Base-by-base conservation (phyloP, 2,888 invertebrate genomes). In the Nomada ruficornis region DNA sequence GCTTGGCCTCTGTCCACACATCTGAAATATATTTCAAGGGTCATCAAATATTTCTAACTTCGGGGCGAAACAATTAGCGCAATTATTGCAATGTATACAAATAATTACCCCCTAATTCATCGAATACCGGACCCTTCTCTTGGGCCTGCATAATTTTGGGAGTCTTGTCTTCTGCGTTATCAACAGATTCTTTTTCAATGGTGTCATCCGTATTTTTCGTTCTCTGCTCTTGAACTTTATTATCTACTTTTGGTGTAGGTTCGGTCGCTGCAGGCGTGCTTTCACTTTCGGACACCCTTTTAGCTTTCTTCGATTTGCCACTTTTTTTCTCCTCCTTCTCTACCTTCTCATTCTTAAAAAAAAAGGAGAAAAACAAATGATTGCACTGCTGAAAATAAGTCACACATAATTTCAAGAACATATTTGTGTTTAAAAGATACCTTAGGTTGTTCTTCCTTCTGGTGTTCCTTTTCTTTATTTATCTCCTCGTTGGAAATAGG, bases 1-100 rank as follows among this genome's bases (percentile, higher is more conserved):
- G 95, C 93, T 97, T 97, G 23, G 97, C 95, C 91, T 97, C 97
- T 88, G 96, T 96, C 97, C 97, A 97, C 47, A 95, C 94, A 94
- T 97, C 97, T 96, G 94, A 5, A 93, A 93, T 73, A 85, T 13
- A 15, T 57, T 44, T 54, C 42, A 23, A 57, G 7, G 10, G 13
- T 23, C 57, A 57, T 23, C 57, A 47, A 60, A 4, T n/a, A 7
- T 18, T 50, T 65, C 54, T 55, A 62, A 26, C 13, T 36, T 4
- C 44, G 5, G 42, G 1, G 1, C 29, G 2, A 44, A 2, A 26
- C 18, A 29, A 73, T 67, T 77, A 23, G 18, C 13, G 3, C 15
- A 52, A 59, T 29, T 67, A 5, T 2, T 36, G 18, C 4, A 15
- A 78, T 18, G n/a, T n/a, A 20, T 11, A 29, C 20, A 57, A 44